A percentile compares a stretch with the other conserved stretches of the same genome.
phyloP scores from a whole-genome alignment of 2,888 invertebrate species.

The Euclidia mi region DNA sequence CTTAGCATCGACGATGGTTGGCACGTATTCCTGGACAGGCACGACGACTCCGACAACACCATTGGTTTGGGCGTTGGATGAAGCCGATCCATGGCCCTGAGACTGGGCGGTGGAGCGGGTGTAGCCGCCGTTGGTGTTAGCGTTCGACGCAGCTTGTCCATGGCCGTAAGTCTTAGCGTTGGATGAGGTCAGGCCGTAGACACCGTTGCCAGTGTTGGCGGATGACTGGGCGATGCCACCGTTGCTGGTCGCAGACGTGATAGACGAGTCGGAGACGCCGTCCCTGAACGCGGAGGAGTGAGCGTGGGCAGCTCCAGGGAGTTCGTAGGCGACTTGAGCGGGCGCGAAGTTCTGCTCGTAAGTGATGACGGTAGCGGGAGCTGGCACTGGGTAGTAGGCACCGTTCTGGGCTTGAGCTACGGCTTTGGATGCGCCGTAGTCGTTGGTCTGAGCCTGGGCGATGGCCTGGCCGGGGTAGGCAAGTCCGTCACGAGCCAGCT shows the following conservation, averaged over 20 bases:
- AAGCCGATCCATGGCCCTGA: conserved; percentile 70
- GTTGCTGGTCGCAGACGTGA: conserved; percentile 67
- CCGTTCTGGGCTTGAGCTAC: conserved; percentile 60
- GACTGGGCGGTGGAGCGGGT: conserved; percentile 69
- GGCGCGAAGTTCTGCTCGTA: conserved; percentile 76
- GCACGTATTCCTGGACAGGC: conserved; percentile 49
- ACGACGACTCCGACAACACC: conserved; percentile 50
- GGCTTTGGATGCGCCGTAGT: conserved; percentile 35
- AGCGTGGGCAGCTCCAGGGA: conserved; percentile 63
- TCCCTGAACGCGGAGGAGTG: conserved; percentile 71
- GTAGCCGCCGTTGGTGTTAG: conserved; percentile 68
- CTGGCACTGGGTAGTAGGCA: conserved; percentile 72
- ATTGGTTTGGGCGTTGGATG: conserved; percentile 66
- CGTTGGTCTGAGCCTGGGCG: conserved; percentile 55
- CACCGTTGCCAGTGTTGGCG: conserved; percentile 69
- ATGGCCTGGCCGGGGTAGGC: conserved; percentile 68
- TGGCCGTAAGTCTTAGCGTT: conserved; percentile 72
- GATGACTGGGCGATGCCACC: conserved; percentile 75
- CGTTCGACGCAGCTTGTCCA: conserved; percentile 76
- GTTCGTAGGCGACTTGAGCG: conserved; percentile 44
- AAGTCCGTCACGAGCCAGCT: conserved; percentile 63
- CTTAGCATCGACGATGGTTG: conserved; percentile 62
- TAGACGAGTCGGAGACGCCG: conserved; percentile 67
- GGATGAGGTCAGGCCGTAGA: conserved; percentile 68
- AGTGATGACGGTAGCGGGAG: conserved; percentile 74